These are phyloP conservation scores for Alosa alosa DNA, from an alignment of 2,113 vertebrate genomes.

Conservation along the genomic window DNA sequence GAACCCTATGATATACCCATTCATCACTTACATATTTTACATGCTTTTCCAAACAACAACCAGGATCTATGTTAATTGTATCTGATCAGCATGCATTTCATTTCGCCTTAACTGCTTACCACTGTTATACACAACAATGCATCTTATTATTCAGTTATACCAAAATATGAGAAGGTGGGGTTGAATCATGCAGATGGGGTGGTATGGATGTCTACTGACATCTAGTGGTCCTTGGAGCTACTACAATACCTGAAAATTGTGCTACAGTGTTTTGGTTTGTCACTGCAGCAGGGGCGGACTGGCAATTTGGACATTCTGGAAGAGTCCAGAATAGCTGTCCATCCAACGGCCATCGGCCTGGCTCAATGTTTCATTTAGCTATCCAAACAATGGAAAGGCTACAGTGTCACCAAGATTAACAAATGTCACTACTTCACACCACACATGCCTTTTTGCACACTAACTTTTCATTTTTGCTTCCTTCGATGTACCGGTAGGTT, in stretches of 20 bases:
- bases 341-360: too few species aligned
- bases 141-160: not conserved
- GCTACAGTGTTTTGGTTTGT: not conserved
- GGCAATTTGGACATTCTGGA: too few species aligned
- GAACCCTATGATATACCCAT: not conserved
- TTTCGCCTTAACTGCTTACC: not conserved
- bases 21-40: not conserved
- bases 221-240: slow-evolving; percentile 36
- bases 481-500: too few species aligned
- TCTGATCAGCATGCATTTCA: not conserved
- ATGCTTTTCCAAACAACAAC: not conserved
- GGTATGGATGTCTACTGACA: slow-evolving; percentile 37
- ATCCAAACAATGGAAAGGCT: too few species aligned
- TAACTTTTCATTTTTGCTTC: too few species aligned
- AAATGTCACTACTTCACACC: too few species aligned
- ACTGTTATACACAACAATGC: not conserved
- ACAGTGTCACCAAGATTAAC: too few species aligned
- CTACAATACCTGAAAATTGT: not conserved
- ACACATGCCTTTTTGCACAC: too few species aligned
- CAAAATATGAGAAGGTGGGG: not conserved
- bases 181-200: not conserved
- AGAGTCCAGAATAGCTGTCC: too few species aligned
- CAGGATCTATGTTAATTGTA: not conserved
- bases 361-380: too few species aligned
- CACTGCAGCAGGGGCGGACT: too few species aligned